phyloP scores from a whole-genome alignment of 1,140 invertebrate genomes.

The Calephelis virginiensis region DNA sequence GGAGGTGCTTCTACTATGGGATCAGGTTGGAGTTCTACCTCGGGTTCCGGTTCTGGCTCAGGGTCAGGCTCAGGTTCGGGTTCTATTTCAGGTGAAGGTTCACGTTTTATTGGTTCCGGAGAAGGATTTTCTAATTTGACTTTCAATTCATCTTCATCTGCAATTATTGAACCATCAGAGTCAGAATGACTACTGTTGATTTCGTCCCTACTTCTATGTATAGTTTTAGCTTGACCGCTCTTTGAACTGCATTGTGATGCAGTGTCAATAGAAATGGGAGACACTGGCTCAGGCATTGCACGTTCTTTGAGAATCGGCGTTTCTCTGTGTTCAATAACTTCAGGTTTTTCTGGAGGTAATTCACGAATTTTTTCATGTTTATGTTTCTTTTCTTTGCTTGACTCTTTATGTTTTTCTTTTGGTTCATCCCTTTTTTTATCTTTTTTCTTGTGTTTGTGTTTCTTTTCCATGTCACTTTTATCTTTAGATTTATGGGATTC shows the following conservation, averaged over 20 bases:
- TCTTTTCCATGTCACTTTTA: conserved; percentile 69
- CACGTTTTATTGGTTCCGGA: conserved; percentile 57
- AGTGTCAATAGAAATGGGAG: conserved; percentile 74
- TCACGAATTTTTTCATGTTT: conserved; percentile 80
- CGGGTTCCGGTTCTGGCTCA: conserved; percentile 49
- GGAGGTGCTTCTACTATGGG: conserved; percentile 48
- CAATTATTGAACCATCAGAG: conserved; percentile 63
- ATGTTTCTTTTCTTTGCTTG: conserved; percentile 79
- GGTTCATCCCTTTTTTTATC: conserved; percentile 77
- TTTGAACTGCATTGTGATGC: conserved; percentile 77
- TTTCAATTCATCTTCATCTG: conserved; percentile 64
- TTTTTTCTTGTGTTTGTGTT: conserved; percentile 79
- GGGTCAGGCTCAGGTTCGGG: conserved; percentile 65
- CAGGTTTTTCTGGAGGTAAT: conserved; percentile 62
- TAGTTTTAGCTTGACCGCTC: conserved; percentile 60
- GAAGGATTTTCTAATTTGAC: conserved; percentile 62
- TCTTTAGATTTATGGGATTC: conserved; percentile 72
- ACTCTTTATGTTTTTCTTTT: conserved; percentile 78
- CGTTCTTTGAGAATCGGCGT: conserved; percentile 66
- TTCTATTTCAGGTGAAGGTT: conserved; percentile 59
- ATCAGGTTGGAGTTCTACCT: conserved; percentile 52
- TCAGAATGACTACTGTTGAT: conserved; percentile 68
- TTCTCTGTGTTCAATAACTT: conserved; percentile 60
- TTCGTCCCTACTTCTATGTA: conserved; percentile 52
- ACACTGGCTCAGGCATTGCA: conserved; percentile 57